Evolutionary conservation across 2,888 invertebrate genomes (phyloP), one percentile per base, ranked within the genome.

Genomic region (Calameuta idolon): DNA sequence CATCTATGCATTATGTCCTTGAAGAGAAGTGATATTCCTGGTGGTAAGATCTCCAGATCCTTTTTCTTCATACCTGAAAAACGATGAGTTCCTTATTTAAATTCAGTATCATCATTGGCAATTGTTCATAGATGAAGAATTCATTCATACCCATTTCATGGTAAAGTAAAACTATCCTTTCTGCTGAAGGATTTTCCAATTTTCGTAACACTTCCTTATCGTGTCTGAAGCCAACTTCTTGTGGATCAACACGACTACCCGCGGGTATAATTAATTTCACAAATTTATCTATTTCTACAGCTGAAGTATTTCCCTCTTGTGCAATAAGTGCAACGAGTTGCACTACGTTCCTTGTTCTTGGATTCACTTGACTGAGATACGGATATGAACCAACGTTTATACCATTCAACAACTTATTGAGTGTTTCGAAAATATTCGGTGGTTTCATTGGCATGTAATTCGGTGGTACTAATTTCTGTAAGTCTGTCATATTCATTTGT

Each of bases 291-390:
- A 91, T 84, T 76, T 90, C 88, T 5, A 90, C 35, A 1, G 80
- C 30, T 4, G 84, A 71, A 12, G 80, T 80, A 71, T 83, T 77
- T 23, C 81, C 83, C 75, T 90, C 90, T 69, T 88, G 86, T 12
- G 88, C 87, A 34, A 90, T 82, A 68, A 91, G 80, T 37, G 85
- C 84, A 83, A 93, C 92, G 87, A 97, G 95, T 92, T 96, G 95
- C 79, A 98, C 93, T 75, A 97, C 92, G 92, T 96, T 95, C 82
- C 93, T 94, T 4, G 96, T 95, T 85, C 93, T 93, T 68, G 93
- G 92, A 91, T 97, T 98, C 0, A 98, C 95, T 81, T 94, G 93
- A 23, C 93, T 92, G 85, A 98, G 93, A 90, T 94, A 95, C 0
- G 96, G 96, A 90, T 95, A 97, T 15, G 94, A 93, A 0, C 92